These are phyloP conservation scores for Reticulitermes speratus DNA, from an alignment of 1,140 invertebrate genomes.

Conservation along the genomic window DNA sequence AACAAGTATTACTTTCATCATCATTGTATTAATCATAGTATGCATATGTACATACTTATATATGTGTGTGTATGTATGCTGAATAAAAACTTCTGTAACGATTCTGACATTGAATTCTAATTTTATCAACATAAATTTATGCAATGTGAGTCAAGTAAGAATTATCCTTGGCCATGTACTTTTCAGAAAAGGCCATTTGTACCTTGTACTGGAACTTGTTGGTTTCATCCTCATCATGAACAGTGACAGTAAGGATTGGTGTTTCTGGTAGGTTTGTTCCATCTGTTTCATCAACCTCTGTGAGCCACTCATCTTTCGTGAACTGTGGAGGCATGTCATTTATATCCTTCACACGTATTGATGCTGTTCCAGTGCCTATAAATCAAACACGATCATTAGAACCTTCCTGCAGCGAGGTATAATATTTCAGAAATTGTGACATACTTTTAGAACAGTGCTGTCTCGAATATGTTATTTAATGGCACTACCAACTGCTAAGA, in stretches of 20 bases:
- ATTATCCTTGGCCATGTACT: too few relatives aligned
- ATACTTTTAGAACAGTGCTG: too few relatives aligned
- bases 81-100: too few relatives aligned
- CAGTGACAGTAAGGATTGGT: slow-evolving; percentile 90
- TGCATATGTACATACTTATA: too few relatives aligned
- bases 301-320: slow-evolving; percentile 94
- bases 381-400: slow-evolving; percentile 3
- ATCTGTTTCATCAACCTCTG: slow-evolving; percentile 96
- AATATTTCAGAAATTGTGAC: neutral
- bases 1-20: too few relatives aligned
- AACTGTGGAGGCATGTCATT: slow-evolving; percentile 95
- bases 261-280: slow-evolving; percentile 90
- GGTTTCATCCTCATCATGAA: slow-evolving; percentile 94
- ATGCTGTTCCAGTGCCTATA: slow-evolving; percentile 82
- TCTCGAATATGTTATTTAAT: too few relatives aligned
- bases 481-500: too few relatives aligned
- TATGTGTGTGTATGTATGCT: too few relatives aligned
- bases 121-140: too few relatives aligned
- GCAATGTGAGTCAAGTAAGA: too few relatives aligned
- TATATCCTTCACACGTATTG: slow-evolving; percentile 91
- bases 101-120: too few relatives aligned
- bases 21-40: too few relatives aligned
- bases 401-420: neutral
- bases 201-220: slow-evolving; percentile 96
- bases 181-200: slow-evolving; percentile 10